phyloP scores from a whole-genome alignment of 2,888 invertebrate genomes.

The Cosmopolites sordidus region DNA sequence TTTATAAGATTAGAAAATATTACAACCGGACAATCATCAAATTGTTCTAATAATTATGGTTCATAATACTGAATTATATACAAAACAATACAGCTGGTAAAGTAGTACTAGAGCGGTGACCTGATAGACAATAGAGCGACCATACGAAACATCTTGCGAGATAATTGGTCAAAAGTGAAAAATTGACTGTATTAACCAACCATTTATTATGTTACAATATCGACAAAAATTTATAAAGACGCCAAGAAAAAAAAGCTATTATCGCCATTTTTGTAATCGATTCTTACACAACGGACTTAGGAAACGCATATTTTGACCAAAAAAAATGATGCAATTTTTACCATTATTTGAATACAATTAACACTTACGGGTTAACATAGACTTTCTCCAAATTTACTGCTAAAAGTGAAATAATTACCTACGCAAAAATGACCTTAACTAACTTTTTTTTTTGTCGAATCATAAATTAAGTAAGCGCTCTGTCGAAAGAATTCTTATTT shows the following conservation, averaged over 20 bases:
- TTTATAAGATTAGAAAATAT: too few relatives aligned
- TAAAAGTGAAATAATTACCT: constrained; percentile 10
- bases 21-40: too few relatives aligned
- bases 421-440: too few relatives aligned
- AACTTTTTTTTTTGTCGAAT: too few relatives aligned
- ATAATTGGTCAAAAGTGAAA: not conserved
- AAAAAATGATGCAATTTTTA: constrained; percentile 10
- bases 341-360: constrained; percentile 15
- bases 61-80: too few relatives aligned
- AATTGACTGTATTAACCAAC: not conserved
- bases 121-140: too few relatives aligned
- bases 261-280: constrained; percentile 10
- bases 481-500: too few relatives aligned
- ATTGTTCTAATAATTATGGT: too few relatives aligned
- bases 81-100: too few relatives aligned
- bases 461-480: too few relatives aligned
- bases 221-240: not conserved
- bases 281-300: constrained; percentile 9
- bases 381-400: constrained; percentile 15
- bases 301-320: constrained; percentile 11
- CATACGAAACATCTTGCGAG: not conserved
- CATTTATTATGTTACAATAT: not conserved
- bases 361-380: constrained; percentile 11
- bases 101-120: too few relatives aligned
- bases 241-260: not conserved